Conservation (phyloP, 2,113 vertebrate species). For the Nymphicus hollandicus region DNA sequence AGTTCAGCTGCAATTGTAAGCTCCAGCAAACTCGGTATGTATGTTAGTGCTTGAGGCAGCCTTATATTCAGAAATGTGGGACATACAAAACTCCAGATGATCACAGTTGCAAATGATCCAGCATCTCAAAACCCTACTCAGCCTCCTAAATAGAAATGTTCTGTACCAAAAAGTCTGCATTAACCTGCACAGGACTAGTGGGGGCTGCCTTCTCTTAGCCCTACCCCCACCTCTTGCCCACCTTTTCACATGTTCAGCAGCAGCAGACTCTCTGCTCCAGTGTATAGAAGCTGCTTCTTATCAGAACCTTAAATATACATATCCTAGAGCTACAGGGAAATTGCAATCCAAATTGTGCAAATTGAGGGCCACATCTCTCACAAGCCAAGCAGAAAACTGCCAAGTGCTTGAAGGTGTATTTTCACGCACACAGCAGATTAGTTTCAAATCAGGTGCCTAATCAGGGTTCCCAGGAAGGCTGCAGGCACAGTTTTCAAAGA, state of each 20-base stretch:
- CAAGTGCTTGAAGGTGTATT: not conserved
- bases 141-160: not conserved
- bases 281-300: slow-evolving; percentile 7
- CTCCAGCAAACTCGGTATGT: accelerated
- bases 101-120: not conserved
- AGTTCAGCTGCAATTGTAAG: not conserved
- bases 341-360: slow-evolving; percentile 32
- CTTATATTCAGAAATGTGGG: not conserved
- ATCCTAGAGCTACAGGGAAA: slow-evolving; percentile 48
- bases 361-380: slow-evolving; percentile 22
- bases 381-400: slow-evolving; percentile 9
- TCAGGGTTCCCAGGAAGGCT: slow-evolving; percentile 35
- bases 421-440: slow-evolving; percentile 26
- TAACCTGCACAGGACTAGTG: not conserved
- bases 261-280: not conserved
- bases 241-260: not conserved
- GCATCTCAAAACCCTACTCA: not conserved
- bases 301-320: slow-evolving; percentile 26
- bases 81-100: not conserved
- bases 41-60: not conserved
- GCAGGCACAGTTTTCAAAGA: slow-evolving; percentile 5
- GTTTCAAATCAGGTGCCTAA: slow-evolving; percentile 51
- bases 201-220: not conserved
- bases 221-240: not conserved
- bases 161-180: not conserved